These are phyloP conservation scores for Ochropacha duplaris DNA, from an alignment of 2,888 invertebrate species.

Conservation along the genomic window DNA sequence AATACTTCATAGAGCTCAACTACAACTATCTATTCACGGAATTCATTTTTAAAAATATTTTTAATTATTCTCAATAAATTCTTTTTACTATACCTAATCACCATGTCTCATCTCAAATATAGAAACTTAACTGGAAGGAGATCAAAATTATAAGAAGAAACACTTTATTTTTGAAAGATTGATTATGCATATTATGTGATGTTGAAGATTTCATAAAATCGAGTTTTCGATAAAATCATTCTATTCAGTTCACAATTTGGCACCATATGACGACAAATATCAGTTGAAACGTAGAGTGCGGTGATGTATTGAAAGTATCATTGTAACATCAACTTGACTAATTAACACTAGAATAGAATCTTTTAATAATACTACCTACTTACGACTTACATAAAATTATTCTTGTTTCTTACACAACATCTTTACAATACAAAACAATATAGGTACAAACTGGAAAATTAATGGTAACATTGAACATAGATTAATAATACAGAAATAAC, in stretches of 20 bases:
- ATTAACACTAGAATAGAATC: slow-evolving; percentile 33
- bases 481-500: slow-evolving; percentile 10
- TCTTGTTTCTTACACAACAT: slow-evolving; percentile 19
- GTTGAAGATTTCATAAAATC: not conserved
- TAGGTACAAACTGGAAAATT: slow-evolving; percentile 6
- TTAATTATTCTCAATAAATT: not conserved
- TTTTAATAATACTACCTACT: slow-evolving; percentile 30
- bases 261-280: slow-evolving; percentile 30
- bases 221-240: not conserved
- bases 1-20: not conserved
- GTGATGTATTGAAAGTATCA: slow-evolving; percentile 29
- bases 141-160: not conserved
- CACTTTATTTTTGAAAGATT: too few relatives aligned
- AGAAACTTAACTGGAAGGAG: not conserved
- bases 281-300: slow-evolving; percentile 31
- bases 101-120: not conserved
- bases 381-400: slow-evolving; percentile 25
- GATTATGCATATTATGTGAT: not conserved
- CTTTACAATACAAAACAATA: slow-evolving; percentile 7
- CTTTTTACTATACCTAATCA: not conserved
- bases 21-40: not conserved
- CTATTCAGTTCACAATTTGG: slow-evolving; percentile 43
- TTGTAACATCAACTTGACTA: slow-evolving; percentile 27
- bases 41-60: not conserved
- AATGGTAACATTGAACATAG: slow-evolving; percentile 15